Evolutionary conservation across 2,113 vertebrate species (phyloP), one percentile per base, ranked within the genome.

Genomic region (Dicaeum eximium): DNA sequence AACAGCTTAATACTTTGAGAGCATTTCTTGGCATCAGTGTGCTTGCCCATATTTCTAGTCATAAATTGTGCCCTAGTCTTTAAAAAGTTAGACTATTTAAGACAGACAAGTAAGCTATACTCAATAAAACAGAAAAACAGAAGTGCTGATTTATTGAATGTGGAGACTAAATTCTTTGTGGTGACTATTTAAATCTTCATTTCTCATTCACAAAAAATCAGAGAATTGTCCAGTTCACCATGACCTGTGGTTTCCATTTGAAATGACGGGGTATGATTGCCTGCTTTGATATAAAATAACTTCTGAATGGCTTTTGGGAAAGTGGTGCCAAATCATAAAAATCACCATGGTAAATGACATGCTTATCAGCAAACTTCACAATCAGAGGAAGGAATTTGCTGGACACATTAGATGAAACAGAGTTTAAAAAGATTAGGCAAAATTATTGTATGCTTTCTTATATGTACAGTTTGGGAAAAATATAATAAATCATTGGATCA

Each of bases 151-250:
- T 92, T 64, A 60, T 60, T 86, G 64, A 37, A 83, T 67, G 27
- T 90, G 79, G 67, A 92, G 44, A 67, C 48, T 37, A 69, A 79
- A 64, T 80, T 71, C 67, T 89, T 73, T 17, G 37, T 82, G 70
- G 53, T 27, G 7, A 65, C 30, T 87, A 37, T 65, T 85, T 75
- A 54, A 45, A 57, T 70, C 60, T 88, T 88, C 11, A 61, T 82
- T 92, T 96, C 80, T 94, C 42, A 65, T 90, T 95, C 80, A 95
- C 38, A 88, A 90, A 82, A 82, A 90, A 48, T 58, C 21, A 80
- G 23, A 89, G 61, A 50, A 65, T 47, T 86, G n/a, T 38, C 50
- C 51, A 86, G 64, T 27, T 80, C 51, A 44, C 74, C 56, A 22
- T 88, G 74, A 58, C 90, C 81, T 54, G 44, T 90, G 82, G 44